A percentile compares a stretch with the other conserved stretches of the same genome.
Conservation (phyloP, 2,113 vertebrate species). For the Pelecanoides urinatrix region DNA sequence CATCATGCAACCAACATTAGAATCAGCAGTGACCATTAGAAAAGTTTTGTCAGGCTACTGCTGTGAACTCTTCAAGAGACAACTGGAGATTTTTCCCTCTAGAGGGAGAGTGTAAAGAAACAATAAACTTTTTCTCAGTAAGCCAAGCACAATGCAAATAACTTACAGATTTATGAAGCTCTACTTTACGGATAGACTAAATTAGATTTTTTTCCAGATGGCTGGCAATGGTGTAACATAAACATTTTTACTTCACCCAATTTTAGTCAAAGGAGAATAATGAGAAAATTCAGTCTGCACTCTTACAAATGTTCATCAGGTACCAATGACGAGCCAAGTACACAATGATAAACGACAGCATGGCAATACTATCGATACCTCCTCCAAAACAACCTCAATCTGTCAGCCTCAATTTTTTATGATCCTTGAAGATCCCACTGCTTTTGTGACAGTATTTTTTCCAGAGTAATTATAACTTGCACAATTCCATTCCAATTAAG, state of each 20-base stretch:
- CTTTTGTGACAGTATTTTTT: conserved; percentile 6
- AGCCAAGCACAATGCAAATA: neutral
- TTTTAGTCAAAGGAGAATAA: neutral
- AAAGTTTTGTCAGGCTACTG: neutral
- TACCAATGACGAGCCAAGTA: neutral
- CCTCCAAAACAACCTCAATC: conserved; percentile 38
- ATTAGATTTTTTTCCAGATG: conserved; percentile 42
- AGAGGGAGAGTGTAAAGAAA: neutral
- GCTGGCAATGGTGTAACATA: neutral
- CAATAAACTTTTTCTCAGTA: neutral
- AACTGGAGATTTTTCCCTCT: neutral
- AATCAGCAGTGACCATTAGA: neutral
- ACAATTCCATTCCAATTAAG: conserved; percentile 50
- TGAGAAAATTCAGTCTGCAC: neutral
- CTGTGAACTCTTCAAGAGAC: neutral
- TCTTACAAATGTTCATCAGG: neutral
- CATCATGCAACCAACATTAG: neutral
- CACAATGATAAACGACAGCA: neutral
- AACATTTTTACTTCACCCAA: neutral
- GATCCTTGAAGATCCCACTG: neutral
- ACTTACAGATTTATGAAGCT: neutral
- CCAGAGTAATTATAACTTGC: conserved; percentile 37
- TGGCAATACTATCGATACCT: neutral
- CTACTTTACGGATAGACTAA: neutral
- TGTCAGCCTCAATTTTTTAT: conserved; percentile 33